Percentiles rank a stretch among this genome's conserved stretches.
These are phyloP conservation scores for Ramazzottius varieornatus DNA, from an alignment of 2,888 invertebrate genomes.

Conservation along the genomic window DNA sequence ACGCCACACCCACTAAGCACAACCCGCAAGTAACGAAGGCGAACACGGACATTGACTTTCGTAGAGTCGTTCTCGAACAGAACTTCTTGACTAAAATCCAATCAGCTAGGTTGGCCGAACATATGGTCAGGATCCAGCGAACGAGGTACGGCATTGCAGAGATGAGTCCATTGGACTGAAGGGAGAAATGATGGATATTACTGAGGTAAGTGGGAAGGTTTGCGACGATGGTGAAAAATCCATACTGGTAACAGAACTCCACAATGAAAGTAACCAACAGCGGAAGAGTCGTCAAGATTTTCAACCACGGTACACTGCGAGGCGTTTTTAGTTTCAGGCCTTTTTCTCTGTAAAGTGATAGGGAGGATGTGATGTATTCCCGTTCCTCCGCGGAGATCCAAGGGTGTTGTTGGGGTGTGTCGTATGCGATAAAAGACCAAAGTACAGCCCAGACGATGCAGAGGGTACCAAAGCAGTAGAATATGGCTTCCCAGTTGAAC, in stretches of 20 bases:
- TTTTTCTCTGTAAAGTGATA: no score
- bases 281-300: neutral
- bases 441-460: neutral
- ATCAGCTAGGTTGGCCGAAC: neutral
- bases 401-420: no score
- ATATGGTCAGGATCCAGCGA: neutral
- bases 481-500: neutral
- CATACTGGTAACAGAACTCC: constrained; percentile 11
- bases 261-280: constrained; percentile 5
- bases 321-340: neutral
- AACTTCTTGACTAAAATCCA: neutral
- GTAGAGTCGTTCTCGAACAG: neutral
- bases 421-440: no score
- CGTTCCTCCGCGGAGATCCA: neutral
- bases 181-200: constrained; percentile 24
- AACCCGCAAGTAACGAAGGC: neutral
- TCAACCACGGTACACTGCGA: neutral
- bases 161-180: constrained; percentile 21
- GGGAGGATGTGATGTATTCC: neutral
- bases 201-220: constrained; percentile 25
- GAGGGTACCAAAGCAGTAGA: neutral
- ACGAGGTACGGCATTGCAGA: constrained; percentile 18
- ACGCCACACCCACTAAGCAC: neutral
- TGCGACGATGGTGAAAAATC: constrained; percentile 22
- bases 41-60: neutral